phyloP scores from a whole-genome alignment of 2,888 invertebrate species.

The Phengaris arion region DNA sequence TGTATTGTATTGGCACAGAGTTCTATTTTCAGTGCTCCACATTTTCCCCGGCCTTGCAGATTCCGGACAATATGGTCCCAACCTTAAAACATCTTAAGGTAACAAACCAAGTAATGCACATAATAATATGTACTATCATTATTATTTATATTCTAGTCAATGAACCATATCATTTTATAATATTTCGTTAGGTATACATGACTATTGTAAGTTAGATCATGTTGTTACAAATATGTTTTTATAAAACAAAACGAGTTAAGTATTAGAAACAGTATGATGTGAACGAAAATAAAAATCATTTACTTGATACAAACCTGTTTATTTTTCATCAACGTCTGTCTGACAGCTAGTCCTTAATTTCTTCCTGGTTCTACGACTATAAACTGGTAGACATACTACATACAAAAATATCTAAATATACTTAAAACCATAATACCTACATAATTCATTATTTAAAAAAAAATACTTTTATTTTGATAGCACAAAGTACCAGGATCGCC shows the following conservation, averaged over 20 bases:
- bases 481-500: too few species aligned
- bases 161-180: slow-evolving; percentile 76
- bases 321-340: not conserved
- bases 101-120: slow-evolving; percentile 28
- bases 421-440: too few species aligned
- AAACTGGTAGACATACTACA: too few species aligned
- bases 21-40: too few species aligned
- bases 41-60: too few species aligned
- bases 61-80: too few species aligned
- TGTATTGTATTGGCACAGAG: too few species aligned
- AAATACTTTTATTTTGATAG: too few species aligned
- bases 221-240: slow-evolving; percentile 78
- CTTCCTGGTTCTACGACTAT: too few species aligned
- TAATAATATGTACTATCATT: slow-evolving; percentile 28
- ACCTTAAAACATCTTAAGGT: not conserved
- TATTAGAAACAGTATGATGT: slow-evolving; percentile 72
- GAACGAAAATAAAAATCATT: slow-evolving; percentile 75
- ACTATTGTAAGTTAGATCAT: slow-evolving; percentile 68
- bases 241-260: slow-evolving; percentile 68
- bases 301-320: slow-evolving; percentile 49
- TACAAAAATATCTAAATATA: too few species aligned
- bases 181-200: slow-evolving; percentile 61
- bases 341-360: too few species aligned
- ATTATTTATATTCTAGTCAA: slow-evolving; percentile 64
- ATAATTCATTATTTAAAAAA: too few species aligned